Base-by-base conservation (phyloP, 35 echinoderm and acorn worm species). In the Diadema setosum region DNA sequence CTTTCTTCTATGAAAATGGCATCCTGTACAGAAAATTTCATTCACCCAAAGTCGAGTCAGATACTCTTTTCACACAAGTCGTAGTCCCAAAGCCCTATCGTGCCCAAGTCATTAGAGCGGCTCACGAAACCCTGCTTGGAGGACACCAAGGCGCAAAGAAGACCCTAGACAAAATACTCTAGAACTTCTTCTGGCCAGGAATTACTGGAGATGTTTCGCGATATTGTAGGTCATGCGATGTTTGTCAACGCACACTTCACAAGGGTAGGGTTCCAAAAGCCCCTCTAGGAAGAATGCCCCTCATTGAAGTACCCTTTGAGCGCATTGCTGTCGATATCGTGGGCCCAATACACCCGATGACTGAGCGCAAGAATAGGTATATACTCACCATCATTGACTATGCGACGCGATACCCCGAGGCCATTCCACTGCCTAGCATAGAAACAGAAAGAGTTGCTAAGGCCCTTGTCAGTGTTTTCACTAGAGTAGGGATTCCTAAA, bases 311-410 rank as follows among this genome's bases (percentile, higher is more conserved):
- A 14, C 84, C 83, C 43, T 92, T 86, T 81, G 41, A 61, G 45
- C 18, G 90, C 35, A 67, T 92, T 8, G 70, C 90, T 2, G 39
- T 92, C 9, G 70, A 87, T 18, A 70, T 92, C 24, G 48, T 92
- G 37, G 84, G 82, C 25, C 69, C 70, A 36, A 59, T 87, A 18
- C 9, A 86, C 12, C 90, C 90, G 12, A 39, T 74, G 4, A 86
- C 89, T 42, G 82, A 91, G 29, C 30, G 81, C 17, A 64, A 82
- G n/a, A 92, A 92, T 58, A 57, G 83, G n/a, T 87, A 87, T 80
- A 87, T 87, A 37, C 48, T 92, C 17, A 80, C 58, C 1, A 9
- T 92, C 18, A 82, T 92, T 2, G 88, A 84, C 57, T 84, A 84
- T 2, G 88, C 88, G 15, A 91, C 88, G 9, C 16, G 39, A 14